These are phyloP conservation scores for Thaleichthys pacificus DNA, from an alignment of 2,797 vertebrate species.

Conservation along the genomic window DNA sequence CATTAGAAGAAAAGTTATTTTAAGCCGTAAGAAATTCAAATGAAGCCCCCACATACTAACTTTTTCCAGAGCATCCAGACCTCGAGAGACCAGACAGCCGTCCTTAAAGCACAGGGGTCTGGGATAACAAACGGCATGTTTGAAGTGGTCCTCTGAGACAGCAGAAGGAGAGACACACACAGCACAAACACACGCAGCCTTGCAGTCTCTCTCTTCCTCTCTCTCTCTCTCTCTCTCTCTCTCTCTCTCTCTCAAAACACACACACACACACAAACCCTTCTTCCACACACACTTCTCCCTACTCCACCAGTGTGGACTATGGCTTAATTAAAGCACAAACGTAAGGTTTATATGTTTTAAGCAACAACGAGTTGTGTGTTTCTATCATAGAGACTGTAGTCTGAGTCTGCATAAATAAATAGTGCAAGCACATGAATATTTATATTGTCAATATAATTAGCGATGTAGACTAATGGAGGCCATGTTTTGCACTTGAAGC, in stretches of 20 bases:
- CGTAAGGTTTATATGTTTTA: constrained; percentile 73
- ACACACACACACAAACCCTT: constrained; percentile 25
- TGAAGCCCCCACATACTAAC: constrained; percentile 83
- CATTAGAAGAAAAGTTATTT: constrained; percentile 83
- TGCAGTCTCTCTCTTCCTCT: constrained; percentile 13
- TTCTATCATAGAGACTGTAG: constrained; percentile 66
- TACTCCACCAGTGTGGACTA: constrained; percentile 58
- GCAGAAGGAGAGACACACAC: constrained; percentile 22
- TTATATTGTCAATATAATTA: constrained; percentile 83
- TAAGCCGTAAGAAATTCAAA: constrained; percentile 90
- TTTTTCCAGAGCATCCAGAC: constrained; percentile 77
- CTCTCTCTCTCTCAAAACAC: constrained; percentile 17
- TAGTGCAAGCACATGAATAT: constrained; percentile 77
- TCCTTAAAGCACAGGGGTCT: constrained; percentile 77
- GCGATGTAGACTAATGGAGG: constrained; percentile 78
- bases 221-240: constrained; percentile 4
- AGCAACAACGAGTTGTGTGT: constrained; percentile 71
- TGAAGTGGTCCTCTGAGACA: constrained; percentile 78
- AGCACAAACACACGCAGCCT: constrained; percentile 32
- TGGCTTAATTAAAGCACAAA: constrained; percentile 79
- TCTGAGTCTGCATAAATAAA: constrained; percentile 73
- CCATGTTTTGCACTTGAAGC: constrained; percentile 78
- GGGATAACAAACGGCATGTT: constrained; percentile 81
- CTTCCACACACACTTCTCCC: constrained; percentile 39
- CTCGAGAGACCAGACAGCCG: constrained; percentile 74